phyloP scores from a whole-genome alignment of 2,888 invertebrate species.

The Erebia epiphron region DNA sequence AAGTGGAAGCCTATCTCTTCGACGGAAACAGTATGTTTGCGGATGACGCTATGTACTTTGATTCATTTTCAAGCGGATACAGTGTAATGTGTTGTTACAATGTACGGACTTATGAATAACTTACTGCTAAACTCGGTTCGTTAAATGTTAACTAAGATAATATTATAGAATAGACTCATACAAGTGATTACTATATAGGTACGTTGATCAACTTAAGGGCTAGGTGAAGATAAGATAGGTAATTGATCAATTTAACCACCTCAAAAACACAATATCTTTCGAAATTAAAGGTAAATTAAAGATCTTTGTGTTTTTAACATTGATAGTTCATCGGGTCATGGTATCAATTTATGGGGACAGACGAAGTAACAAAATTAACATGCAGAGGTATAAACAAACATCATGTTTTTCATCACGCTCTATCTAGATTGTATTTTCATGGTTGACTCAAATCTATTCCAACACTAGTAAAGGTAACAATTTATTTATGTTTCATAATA shows the following conservation, averaged over 20 bases:
- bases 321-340: too few species aligned
- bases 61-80: conserved; percentile 29
- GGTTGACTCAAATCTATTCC: neutral
- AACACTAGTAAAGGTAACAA: conserved; percentile 11
- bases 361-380: neutral
- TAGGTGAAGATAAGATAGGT: too few species aligned
- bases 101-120: neutral
- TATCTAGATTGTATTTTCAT: neutral
- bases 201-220: too few species aligned
- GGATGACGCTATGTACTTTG: conserved; percentile 23
- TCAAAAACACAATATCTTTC: neutral
- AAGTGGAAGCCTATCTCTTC: conserved; percentile 35
- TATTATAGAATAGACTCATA: neutral
- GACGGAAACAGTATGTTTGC: conserved; percentile 34
- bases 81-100: conserved; percentile 5
- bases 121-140: neutral
- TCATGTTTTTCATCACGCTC: neutral
- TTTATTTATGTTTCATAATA: conserved; percentile 23
- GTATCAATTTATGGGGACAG: neutral
- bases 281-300: neutral
- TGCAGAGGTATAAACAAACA: neutral
- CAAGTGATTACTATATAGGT: too few species aligned
- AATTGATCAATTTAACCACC: neutral
- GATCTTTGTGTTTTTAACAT: too few species aligned
- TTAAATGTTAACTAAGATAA: neutral